phyloP scores from a whole-genome alignment of 2,888 invertebrate genomes.

The Ornithoptera priamus region DNA sequence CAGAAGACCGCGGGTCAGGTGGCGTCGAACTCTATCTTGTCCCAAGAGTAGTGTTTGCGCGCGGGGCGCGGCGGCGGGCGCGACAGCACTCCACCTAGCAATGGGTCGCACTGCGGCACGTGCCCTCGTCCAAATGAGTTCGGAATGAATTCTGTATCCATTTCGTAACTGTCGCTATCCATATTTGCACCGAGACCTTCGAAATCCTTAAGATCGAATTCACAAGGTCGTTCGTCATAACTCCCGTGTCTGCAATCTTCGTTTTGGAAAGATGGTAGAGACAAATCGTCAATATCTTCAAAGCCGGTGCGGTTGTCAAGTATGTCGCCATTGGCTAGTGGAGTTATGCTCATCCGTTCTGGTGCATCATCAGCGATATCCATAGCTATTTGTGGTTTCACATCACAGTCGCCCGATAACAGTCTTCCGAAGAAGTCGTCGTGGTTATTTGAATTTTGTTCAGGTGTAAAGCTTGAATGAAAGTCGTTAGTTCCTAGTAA shows the following conservation, averaged over 20 bases:
- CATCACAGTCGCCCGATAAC: conserved; percentile 55
- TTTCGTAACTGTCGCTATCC: conserved; percentile 76
- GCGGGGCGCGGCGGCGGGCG: conserved; percentile 82
- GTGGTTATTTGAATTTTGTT: conserved; percentile 56
- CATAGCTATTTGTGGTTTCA: conserved; percentile 57
- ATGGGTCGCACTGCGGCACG: conserved; percentile 83
- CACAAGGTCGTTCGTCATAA: conserved; percentile 57
- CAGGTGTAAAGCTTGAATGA: conserved; percentile 60
- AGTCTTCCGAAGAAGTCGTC: conserved; percentile 69
- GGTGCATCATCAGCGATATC: conserved; percentile 61
- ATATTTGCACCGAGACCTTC: conserved; percentile 82
- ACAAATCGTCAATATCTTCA: conserved; percentile 71
- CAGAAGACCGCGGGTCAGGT: conserved; percentile 60
- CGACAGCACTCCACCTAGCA: conserved; percentile 84
- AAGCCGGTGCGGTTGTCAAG: conserved; percentile 65
- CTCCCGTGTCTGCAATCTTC: conserved; percentile 59
- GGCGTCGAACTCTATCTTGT: conserved; percentile 87
- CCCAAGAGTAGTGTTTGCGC: conserved; percentile 86
- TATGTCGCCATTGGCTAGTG: conserved; percentile 65
- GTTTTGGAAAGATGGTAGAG: conserved; percentile 66
- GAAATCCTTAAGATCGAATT: conserved; percentile 82
- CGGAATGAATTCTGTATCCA: conserved; percentile 70
- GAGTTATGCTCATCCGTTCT: conserved; percentile 64
- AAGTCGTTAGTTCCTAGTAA: conserved; percentile 43
- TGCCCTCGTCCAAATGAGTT: conserved; percentile 73